A percentile compares a stretch with the other conserved stretches of the same genome.
Conservation (phyloP, 2,888 invertebrate species). For the Automeris io region DNA sequence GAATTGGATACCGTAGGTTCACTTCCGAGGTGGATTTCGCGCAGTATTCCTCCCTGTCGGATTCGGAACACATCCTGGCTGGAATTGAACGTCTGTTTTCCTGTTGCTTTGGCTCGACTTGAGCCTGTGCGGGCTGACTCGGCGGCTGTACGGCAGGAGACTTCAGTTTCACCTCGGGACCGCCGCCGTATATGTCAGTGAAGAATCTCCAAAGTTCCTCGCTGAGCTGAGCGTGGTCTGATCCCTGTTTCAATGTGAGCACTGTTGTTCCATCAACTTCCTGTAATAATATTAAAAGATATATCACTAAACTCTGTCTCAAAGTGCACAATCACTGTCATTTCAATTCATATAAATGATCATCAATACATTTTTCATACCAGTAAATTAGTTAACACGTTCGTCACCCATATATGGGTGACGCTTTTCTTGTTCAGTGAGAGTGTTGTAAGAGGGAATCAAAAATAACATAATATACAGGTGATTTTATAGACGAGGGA, state of each 20-base stretch:
- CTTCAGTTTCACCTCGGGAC: conserved; percentile 84
- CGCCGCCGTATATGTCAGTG: conserved; percentile 90
- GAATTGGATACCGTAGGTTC: conserved; percentile 46
- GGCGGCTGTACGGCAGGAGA: conserved; percentile 25
- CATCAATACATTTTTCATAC: too few species aligned
- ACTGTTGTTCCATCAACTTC: conserved; percentile 55
- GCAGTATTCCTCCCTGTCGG: conserved; percentile 65
- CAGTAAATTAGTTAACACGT: too few species aligned
- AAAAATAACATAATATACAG: too few species aligned
- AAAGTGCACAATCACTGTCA: background rate
- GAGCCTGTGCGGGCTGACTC: conserved; percentile 8
- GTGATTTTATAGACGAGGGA: too few species aligned
- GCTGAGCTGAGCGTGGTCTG: conserved; percentile 87
- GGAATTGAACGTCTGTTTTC: conserved; percentile 24
- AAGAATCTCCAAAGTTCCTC: conserved; percentile 93
- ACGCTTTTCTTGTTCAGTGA: too few species aligned
- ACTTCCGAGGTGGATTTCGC: conserved; percentile 56
- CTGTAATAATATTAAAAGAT: conserved; percentile 29
- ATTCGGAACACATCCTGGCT: conserved; percentile 54
- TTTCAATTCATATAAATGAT: too few species aligned
- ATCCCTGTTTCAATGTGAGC: conserved; percentile 64
- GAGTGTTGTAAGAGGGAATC: too few species aligned
- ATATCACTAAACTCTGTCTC: background rate
- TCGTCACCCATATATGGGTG: too few species aligned
- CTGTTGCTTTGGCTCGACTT: conserved; percentile 11